Evolutionary conservation across 1,140 invertebrate genomes (phyloP).

Genomic region (Pogonognathellus flavescens): DNA sequence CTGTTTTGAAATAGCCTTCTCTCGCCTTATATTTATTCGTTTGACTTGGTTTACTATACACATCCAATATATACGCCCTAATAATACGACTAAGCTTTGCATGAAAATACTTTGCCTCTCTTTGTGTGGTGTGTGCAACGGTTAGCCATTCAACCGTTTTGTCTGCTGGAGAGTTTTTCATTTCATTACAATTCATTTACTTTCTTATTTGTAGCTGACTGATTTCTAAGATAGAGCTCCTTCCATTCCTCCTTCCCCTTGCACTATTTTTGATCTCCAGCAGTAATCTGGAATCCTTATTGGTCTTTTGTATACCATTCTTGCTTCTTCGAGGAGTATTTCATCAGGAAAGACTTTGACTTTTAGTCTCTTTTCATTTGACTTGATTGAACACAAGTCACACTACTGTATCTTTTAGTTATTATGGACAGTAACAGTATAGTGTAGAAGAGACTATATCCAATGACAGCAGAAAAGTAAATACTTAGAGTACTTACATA

Average conservation of each 20-base stretch:
- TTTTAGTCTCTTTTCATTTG: constrained; percentile 22
- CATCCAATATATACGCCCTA: too few relatives aligned
- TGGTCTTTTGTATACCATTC: constrained; percentile 7
- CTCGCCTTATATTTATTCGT: too few relatives aligned
- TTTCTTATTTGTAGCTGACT: constrained; percentile 21
- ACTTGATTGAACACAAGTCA: neutral
- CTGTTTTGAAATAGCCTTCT: neutral
- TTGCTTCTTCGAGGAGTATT: neutral
- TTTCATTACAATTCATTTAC: constrained; percentile 49
- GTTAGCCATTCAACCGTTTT: constrained; percentile 48
- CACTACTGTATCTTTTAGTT: neutral
- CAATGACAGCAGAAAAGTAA: too few relatives aligned
- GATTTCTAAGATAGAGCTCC: neutral
- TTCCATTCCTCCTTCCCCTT: neutral
- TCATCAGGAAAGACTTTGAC: constrained; percentile 7
- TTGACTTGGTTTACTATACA: too few relatives aligned
- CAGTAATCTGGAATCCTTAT: neutral
- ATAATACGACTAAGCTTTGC: too few relatives aligned
- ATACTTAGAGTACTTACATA: too few relatives aligned
- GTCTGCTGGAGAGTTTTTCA: constrained; percentile 55
- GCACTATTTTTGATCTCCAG: constrained; percentile 10
- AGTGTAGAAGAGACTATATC: too few relatives aligned
- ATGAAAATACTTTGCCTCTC: neutral
- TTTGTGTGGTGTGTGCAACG: neutral
- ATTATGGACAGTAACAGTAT: too few relatives aligned